phyloP scores from a whole-genome alignment of 2,888 invertebrate genomes.

The Rambutsinella grinnellia region DNA sequence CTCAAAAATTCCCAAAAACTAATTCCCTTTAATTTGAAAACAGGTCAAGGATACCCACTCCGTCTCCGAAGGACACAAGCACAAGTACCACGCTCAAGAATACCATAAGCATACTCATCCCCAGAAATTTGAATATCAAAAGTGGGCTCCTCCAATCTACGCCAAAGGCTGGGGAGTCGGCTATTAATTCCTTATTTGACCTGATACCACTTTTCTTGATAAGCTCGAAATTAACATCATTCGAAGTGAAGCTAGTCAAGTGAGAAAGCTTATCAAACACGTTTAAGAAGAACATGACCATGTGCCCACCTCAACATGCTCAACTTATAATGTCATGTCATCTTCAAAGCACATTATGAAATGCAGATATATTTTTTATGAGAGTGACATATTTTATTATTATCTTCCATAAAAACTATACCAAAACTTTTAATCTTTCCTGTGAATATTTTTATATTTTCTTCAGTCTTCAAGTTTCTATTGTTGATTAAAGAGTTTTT shows the following conservation, averaged over 20 bases:
- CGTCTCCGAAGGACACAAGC: conserved; percentile 54
- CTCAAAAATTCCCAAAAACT: conserved; percentile 3
- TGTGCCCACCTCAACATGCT: not conserved
- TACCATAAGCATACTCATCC: conserved; percentile 52
- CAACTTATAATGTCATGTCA: not conserved
- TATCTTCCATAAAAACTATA: not conserved
- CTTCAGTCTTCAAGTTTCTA: too few species aligned
- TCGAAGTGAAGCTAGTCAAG: conserved; percentile 26
- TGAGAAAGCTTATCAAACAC: not conserved
- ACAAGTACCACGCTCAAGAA: conserved; percentile 52
- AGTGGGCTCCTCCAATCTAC: conserved; percentile 52
- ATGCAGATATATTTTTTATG: conserved; percentile 1
- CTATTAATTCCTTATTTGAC: conserved; percentile 20
- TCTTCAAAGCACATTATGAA: not conserved
- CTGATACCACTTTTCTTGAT: not conserved
- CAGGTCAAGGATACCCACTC: conserved; percentile 39
- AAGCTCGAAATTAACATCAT: not conserved
- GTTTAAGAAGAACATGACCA: not conserved
- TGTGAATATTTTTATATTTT: too few species aligned
- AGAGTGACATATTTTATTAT: conserved; percentile 9
- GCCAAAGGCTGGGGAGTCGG: conserved; percentile 44
- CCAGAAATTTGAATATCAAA: conserved; percentile 51
- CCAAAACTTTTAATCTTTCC: too few species aligned
- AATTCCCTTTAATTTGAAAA: not conserved
- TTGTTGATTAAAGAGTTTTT: too few species aligned